phyloP scores from a whole-genome alignment of 2,888 invertebrate genomes.

The Tenthredo distinguenda region DNA sequence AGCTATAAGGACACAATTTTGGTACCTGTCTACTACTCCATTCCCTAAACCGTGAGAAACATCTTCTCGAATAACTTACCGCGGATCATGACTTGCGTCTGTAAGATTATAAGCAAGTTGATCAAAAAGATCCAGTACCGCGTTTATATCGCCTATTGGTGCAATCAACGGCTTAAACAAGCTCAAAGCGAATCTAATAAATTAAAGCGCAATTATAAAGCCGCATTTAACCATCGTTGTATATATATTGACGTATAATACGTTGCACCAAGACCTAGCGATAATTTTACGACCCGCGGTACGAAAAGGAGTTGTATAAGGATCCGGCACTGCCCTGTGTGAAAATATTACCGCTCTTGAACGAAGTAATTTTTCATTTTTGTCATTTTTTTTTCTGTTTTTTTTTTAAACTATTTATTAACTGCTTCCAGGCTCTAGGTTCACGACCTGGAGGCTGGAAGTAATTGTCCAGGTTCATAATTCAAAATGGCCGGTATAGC shows the following conservation, averaged over 20 bases:
- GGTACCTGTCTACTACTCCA: not conserved
- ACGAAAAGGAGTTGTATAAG: not conserved
- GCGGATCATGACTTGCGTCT: not conserved
- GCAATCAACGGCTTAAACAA: not conserved
- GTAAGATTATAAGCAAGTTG: not conserved
- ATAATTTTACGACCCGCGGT: constrained; percentile 18
- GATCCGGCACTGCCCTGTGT: constrained; percentile 10
- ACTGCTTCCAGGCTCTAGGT: constrained; percentile 8
- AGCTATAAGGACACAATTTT: not conserved
- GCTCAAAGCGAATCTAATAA: constrained; percentile 15
- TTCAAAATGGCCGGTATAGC: constrained; percentile 15
- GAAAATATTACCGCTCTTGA: constrained; percentile 12
- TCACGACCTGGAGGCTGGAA: constrained; percentile 1
- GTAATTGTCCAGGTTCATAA: constrained; percentile 35
- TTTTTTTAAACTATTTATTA: constrained; percentile 18
- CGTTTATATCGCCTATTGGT: not conserved
- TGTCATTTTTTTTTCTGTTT: not conserved
- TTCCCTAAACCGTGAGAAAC: not conserved
- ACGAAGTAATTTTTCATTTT: not conserved
- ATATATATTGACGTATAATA: not conserved
- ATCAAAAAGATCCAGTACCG: not conserved
- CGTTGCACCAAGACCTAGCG: not conserved
- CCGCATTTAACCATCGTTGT: not conserved
- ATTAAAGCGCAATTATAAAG: not conserved
- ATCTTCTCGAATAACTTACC: not conserved